Base-by-base conservation (phyloP, 2,888 invertebrate genomes). In the Chrysina gloriosa region DNA sequence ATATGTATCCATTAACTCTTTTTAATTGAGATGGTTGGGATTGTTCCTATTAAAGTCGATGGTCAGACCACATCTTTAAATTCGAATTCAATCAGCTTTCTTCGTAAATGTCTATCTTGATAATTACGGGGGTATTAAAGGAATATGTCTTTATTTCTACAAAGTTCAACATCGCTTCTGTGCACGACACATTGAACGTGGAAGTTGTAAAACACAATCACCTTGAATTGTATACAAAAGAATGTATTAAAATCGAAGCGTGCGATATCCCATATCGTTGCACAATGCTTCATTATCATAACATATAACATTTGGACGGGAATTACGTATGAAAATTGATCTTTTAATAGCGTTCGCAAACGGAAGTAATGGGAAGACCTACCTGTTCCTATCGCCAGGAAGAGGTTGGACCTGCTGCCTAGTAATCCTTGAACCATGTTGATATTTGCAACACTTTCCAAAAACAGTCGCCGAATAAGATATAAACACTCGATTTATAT, bases 361-460 rank as follows among this genome's bases (percentile, higher is more conserved):
- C n/a, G n/a, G n/a, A n/a, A n/a, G n/a, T n/a, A n/a, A n/a, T n/a
- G n/a, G n/a, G n/a, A 14, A 4, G 21, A 29, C 54, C 23, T 25
- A 58, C 58, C 58, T 39, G 25, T 39, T 23, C 58, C 39, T 2
- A 58, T 39, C 7, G 58, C 11, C 6, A 58, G 39, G 3, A 25
- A 58, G 14, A 58, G 14, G 11, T 58, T 58, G 1, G 16, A 11
- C 21, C 58, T 58, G 2, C 58, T 21, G 2, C 23, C 25, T 1
- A 39, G 14, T 6, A 58, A 3, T 14, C 14, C 58, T 11, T 52
- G 21, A 48, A 50, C 16, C 27, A 36, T 29, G 2, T 31, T 27
- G 52, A 14, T 52, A 3, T 14, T 39, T 14, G 5, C 11, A 16
- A 34, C 34, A 11, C 34, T 1, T n/a, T 2, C 34, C 2, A n/a